Evolutionary conservation across 2,113 vertebrate genomes (phyloP), one percentile per base, ranked within the genome.

Genomic region (Pygoscelis adeliae): DNA sequence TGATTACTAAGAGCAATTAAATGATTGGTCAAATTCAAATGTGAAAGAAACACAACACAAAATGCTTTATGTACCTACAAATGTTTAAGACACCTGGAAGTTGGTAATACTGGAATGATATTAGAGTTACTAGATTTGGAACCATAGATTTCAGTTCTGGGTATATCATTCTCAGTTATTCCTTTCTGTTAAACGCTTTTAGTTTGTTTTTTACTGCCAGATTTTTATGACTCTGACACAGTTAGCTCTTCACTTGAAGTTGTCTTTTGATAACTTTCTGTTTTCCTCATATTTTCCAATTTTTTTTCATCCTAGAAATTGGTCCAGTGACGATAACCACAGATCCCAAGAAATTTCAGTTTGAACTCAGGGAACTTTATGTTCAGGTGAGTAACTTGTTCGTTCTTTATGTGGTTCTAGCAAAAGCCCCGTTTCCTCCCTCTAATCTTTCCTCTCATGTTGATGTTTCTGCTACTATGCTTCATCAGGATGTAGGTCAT

Each of bases 241-340:
- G 40, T 36, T 59, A 38, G 10, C 20, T 61, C 23, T 91, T 53
- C 36, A 23, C 21, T 55, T 52, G 36, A 34, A 40, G 42, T 44
- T 70, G 21, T 61, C 20, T 53, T 82, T 50, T 79, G 18, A 47
- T 84, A 85, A 58, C 7, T 72, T 72, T 42, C 3, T 58, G 15
- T 73, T 93, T 91, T 89, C 29, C 40, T 96, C 34, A 36, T 82
- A 10, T 10, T 40, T 58, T 65, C 15, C 6, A 15, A 50, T 50
- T 34, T 77, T 87, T 87, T 73, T 93, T 89, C 42, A 82, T 98
- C 96, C 63, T 98, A 99, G 99, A 99, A 98, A 99, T 99, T 88
- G 99, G 99, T 46, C 99, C 99, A 3, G 99, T 99, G 93, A 99
- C 99, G 23, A 99, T 99, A 97, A 99, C 99, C 83, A 99, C 99